phyloP scores from a whole-genome alignment of 64 coral and sea anemone species.

The Montipora cactus region DNA sequence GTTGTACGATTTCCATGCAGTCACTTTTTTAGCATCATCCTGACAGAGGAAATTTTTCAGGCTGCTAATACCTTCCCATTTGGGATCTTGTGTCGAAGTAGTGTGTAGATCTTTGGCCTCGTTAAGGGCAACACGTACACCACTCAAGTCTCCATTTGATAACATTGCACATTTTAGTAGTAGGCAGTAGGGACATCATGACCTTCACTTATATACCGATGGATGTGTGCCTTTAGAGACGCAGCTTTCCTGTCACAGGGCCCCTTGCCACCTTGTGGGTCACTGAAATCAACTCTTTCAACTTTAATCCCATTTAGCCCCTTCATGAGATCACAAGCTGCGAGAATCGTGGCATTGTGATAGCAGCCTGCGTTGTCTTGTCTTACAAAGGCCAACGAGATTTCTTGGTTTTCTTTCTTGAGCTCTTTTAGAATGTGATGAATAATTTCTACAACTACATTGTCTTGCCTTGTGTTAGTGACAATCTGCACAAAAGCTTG shows the following conservation, averaged over 20 bases:
- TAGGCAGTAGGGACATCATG: too few species aligned
- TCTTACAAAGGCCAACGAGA: not conserved
- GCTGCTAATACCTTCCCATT: too few species aligned
- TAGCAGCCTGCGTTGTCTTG: slow-evolving; percentile 38
- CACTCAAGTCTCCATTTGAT: too few species aligned
- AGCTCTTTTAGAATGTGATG: not conserved
- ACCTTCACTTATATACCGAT: not conserved
- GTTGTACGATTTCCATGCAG: too few species aligned
- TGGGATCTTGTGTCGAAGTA: too few species aligned
- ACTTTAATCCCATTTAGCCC: slow-evolving; percentile 39
- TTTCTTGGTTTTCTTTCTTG: not conserved
- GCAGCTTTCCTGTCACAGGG: slow-evolving; percentile 50
- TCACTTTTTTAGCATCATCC: too few species aligned
- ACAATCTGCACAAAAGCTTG: slow-evolving; percentile 45
- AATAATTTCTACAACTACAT: slow-evolving; percentile 15
- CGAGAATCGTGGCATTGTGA: not conserved
- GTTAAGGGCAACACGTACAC: too few species aligned
- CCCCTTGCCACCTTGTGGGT: not conserved
- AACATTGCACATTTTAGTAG: too few species aligned
- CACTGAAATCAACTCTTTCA: not conserved
- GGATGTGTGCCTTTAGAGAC: slow-evolving; percentile 41
- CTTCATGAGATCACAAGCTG: not conserved
- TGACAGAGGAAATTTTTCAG: too few species aligned
- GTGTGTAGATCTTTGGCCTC: too few species aligned
- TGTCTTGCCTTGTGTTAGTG: slow-evolving; percentile 21